Base-by-base conservation (phyloP, 2,113 vertebrate genomes). In the Engystomops pustulosus region DNA sequence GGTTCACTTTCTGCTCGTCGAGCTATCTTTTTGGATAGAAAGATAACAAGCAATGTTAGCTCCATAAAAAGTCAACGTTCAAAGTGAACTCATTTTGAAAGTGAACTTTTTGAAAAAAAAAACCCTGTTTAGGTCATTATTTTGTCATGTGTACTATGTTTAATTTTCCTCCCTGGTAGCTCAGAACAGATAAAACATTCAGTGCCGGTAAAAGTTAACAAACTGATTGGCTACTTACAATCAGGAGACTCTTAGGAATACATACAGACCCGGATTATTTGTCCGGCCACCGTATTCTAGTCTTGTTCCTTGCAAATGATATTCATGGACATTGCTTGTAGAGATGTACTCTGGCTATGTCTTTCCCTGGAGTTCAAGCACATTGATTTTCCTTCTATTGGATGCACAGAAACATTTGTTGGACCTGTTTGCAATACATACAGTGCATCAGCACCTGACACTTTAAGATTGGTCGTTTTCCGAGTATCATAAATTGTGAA, bases 271-370 rank as follows among this genome's bases (percentile, higher is more conserved):
- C 14, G 70, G 44, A 74, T 30, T 49, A 74, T 74, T 74, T 49
- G 44, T 1, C 70, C 70, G 12, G 70, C 70, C 70, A 27, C 20
- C 76, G 41, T 10, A 79, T 41, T 58, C 76, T 49, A 17, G 70
- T 41, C 51, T 38, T 58, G 53, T 79, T 60, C 76, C n/a, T 25
- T 79, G 76, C 34, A 79, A 79, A 79, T 79, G 75, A 60, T 79
- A 62, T 79, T 79, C 76, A 79, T 79, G 76, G 76, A 25, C 76
- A 15, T 79, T 79, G 76, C 53, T 41, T 38, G 76, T 36, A 10
- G 76, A 79, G 53, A 62, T 79, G 76, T 79, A 38, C 53, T 79
- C 27, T 79, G 53, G n/a, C 53, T 36, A 36, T 34, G 27, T 60
- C 53, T 62, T 15, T 79, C 76, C 76, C 53, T 49, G 18, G 76